phyloP scores from a whole-genome alignment of 2,113 vertebrate genomes.

The Naja naja region DNA sequence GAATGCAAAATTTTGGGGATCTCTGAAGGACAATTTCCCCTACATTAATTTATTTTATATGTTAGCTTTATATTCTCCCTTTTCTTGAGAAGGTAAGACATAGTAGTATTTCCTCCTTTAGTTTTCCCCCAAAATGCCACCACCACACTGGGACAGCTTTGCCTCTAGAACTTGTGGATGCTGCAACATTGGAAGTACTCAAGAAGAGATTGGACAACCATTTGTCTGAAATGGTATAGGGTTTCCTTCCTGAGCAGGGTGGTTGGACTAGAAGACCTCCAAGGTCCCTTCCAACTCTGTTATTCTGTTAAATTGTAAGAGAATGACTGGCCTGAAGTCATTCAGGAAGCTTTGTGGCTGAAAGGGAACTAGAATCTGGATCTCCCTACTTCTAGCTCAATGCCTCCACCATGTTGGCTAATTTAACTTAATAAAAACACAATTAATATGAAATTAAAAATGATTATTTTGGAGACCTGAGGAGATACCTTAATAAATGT shows the following conservation, averaged over 20 bases:
- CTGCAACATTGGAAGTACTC: too few relatives aligned
- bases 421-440: not conserved
- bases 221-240: too few relatives aligned
- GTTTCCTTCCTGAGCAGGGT: too few relatives aligned
- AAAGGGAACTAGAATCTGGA: not conserved
- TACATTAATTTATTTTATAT: not conserved
- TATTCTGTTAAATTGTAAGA: not conserved
- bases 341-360: not conserved
- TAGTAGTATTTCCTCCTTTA: not conserved
- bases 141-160: not conserved
- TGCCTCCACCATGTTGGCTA: not conserved
- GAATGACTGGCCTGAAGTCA: not conserved
- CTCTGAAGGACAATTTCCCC: not conserved
- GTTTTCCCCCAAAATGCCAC: not conserved
- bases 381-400: not conserved
- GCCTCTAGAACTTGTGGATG: too few relatives aligned
- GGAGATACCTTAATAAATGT: not conserved
- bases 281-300: too few relatives aligned
- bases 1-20: not conserved
- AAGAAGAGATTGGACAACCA: too few relatives aligned
- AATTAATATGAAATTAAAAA: not conserved
- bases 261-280: too few relatives aligned
- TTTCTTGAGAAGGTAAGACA: not conserved
- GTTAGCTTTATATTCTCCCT: not conserved
- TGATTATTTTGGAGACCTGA: not conserved